These are phyloP conservation scores for Macrosoma leucophasiata DNA, from an alignment of 2,888 invertebrate genomes.

Conservation along the genomic window DNA sequence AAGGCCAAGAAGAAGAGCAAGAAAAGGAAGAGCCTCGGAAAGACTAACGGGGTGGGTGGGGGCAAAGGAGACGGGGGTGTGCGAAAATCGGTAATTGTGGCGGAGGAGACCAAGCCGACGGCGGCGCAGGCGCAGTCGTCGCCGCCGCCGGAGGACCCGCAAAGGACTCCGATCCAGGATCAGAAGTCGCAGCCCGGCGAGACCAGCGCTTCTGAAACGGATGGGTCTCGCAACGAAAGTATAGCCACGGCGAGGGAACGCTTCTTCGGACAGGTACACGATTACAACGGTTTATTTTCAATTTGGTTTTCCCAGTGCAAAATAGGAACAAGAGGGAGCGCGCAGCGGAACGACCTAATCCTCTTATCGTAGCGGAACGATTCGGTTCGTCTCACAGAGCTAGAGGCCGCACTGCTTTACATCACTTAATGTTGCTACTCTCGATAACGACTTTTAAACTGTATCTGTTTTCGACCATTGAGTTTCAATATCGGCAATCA, in stretches of 20 bases:
- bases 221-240: constrained; percentile 49
- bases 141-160: constrained; percentile 31
- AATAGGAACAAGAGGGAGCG: constrained; percentile 37
- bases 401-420: constrained; percentile 52
- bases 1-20: constrained; percentile 49
- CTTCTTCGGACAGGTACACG: constrained; percentile 63
- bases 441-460: constrained; percentile 41
- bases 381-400: constrained; percentile 34
- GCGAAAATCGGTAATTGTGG: constrained; percentile 52
- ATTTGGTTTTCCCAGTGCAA: constrained; percentile 26
- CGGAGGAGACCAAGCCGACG: constrained; percentile 55
- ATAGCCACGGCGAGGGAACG: constrained; percentile 64
- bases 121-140: constrained; percentile 40
- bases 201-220: constrained; percentile 34
- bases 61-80: constrained; percentile 49
- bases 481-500: constrained; percentile 32
- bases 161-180: constrained; percentile 26
- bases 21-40: constrained; percentile 40
- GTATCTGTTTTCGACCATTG: constrained; percentile 37
- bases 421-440: constrained; percentile 46
- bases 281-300: constrained; percentile 19
- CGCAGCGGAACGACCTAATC: constrained; percentile 50
- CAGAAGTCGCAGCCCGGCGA: constrained; percentile 26
- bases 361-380: constrained; percentile 63
- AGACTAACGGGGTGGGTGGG: constrained; percentile 56